Conservation (phyloP, 2,113 vertebrate genomes). For the Xiphias gladius region DNA sequence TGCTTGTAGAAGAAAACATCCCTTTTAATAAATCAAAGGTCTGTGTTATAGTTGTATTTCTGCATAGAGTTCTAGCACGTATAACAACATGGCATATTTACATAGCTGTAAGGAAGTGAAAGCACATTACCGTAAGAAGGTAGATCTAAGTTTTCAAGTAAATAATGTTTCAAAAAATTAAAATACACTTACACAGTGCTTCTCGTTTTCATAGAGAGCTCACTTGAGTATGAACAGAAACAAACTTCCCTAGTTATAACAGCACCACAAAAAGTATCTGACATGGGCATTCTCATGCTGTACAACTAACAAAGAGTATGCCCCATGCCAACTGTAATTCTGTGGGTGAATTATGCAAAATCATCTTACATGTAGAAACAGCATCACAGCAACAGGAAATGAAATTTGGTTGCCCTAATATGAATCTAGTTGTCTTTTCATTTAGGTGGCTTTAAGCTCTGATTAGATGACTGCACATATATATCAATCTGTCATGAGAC, state of each 20-base stretch:
- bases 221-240: background rate
- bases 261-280: constrained; percentile 11
- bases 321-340: constrained; percentile 25
- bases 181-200: background rate
- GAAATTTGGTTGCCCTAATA: constrained; percentile 12
- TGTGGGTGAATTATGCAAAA: constrained; percentile 63
- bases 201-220: background rate
- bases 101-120: constrained; percentile 52
- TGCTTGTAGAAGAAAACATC: background rate
- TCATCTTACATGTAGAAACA: constrained; percentile 21
- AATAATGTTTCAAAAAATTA: constrained; percentile 4
- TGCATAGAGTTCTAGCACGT: background rate
- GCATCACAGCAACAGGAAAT: constrained; percentile 50
- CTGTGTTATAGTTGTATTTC: background rate
- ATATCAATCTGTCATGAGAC: constrained; percentile 14
- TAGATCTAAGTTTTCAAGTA: background rate
- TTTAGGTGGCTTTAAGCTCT: constrained; percentile 1
- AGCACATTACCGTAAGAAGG: constrained; percentile 12
- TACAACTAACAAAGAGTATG: constrained; percentile 40
- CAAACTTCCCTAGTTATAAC: constrained; percentile 50
- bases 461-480: constrained; percentile 27
- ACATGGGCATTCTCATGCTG: constrained; percentile 50
- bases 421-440: background rate
- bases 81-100: constrained; percentile 11
- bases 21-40: background rate